Conservation (phyloP, 2,888 invertebrate genomes). For the Drosophila pegasa region DNA sequence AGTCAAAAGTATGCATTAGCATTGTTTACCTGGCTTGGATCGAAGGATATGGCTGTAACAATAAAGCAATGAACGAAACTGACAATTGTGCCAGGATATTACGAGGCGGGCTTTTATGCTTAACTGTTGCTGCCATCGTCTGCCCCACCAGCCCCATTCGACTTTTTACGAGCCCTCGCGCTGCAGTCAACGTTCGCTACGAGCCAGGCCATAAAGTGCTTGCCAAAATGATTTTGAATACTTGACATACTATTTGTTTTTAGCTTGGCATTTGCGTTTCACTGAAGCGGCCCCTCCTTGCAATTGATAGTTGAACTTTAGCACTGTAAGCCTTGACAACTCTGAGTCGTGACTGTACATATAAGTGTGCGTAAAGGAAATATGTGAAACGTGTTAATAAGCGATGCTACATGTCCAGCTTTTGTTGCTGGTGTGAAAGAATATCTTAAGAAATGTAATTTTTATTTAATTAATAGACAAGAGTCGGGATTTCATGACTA, state of each 20-base stretch:
- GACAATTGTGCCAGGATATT: conserved; percentile 72
- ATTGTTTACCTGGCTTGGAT: conserved; percentile 62
- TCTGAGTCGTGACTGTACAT: not conserved
- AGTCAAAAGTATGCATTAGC: conserved; percentile 69
- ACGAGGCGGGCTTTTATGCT: conserved; percentile 35
- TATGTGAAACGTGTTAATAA: conserved; percentile 1
- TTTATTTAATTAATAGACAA: not conserved
- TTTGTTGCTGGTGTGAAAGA: not conserved
- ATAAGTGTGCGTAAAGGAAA: not conserved
- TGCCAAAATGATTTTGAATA: conserved; percentile 27
- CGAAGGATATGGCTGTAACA: conserved; percentile 42
- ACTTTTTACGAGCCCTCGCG: conserved; percentile 41
- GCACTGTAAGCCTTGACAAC: not conserved
- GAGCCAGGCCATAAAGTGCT: conserved; percentile 23
- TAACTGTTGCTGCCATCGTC: conserved; percentile 40
- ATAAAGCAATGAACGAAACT: conserved; percentile 55
- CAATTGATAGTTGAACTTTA: conserved; percentile 21
- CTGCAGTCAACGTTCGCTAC: conserved; percentile 19
- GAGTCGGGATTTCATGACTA: too few relatives aligned
- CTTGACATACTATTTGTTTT: conserved; percentile 31
- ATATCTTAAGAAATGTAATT: not conserved
- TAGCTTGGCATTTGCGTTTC: not conserved
- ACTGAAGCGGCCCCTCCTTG: not conserved
- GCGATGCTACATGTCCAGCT: too few relatives aligned
- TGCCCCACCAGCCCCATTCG: conserved; percentile 6